Percentiles rank a stretch among this genome's conserved stretches.
Conservation (phyloP, 2,113 vertebrate genomes). For the Taurulus bubalis region DNA sequence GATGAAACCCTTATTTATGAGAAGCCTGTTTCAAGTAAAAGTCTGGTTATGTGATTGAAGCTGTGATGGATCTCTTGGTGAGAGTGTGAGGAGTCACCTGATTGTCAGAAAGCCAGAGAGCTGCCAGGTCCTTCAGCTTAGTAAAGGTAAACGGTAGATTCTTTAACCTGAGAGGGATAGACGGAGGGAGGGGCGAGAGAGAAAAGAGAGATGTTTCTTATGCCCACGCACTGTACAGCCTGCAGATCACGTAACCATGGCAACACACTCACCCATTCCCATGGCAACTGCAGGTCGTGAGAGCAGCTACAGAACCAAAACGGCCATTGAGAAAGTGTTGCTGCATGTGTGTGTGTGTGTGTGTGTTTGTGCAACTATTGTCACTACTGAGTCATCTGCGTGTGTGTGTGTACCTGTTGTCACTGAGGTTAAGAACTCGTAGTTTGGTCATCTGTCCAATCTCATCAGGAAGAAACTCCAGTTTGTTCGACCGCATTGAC, state of each 20-base stretch:
- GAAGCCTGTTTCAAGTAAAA: neutral
- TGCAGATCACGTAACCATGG: conserved; percentile 67
- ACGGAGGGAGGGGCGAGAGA: conserved; percentile 19
- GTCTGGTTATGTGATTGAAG: neutral
- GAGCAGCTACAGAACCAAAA: conserved; percentile 24
- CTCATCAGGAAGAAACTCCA: conserved; percentile 98
- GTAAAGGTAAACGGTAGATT: conserved; percentile 98
- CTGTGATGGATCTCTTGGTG: neutral
- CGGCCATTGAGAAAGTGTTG: conserved; percentile 65
- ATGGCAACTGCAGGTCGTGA: conserved; percentile 54
- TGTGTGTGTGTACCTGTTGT: conserved; percentile 91
- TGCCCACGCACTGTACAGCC: conserved; percentile 74
- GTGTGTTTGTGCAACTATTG: neutral
- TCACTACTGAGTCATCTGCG: conserved; percentile 41
- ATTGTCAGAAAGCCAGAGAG: conserved; percentile 99
- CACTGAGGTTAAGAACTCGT: conserved; percentile 95
- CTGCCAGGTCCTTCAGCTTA: conserved; percentile 97
- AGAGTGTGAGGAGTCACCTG: conserved; percentile 85
- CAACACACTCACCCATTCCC: conserved; percentile 69
- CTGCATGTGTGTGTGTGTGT: neutral
- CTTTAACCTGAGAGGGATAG: conserved; percentile 88
- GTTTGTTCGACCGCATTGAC: conserved; percentile 97
- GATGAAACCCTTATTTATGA: too few relatives aligned
- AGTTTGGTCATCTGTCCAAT: conserved; percentile 99
- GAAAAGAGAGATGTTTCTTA: conserved; percentile 53